These are phyloP conservation scores for Thamnaconus septentrionalis DNA, from an alignment of 2,113 vertebrate species.

Conservation along the genomic window DNA sequence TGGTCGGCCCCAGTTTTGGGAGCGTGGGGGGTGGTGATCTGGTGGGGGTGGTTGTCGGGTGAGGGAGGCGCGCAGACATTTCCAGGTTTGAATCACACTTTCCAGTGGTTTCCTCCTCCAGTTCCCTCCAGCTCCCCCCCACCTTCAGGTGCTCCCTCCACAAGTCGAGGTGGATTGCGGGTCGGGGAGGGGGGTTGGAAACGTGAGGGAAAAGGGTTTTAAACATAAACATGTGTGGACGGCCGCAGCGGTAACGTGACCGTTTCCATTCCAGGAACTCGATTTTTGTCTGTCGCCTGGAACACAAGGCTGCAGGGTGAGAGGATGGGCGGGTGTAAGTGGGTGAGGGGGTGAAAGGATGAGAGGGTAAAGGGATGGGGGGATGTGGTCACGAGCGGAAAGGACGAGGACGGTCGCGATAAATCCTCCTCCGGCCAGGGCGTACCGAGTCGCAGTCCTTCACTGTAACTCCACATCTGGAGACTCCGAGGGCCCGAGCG, in stretches of 20 bases:
- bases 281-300: constrained; percentile 61
- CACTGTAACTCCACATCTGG: neutral
- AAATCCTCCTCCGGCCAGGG: constrained; percentile 8
- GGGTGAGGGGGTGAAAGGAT: neutral
- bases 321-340: constrained; percentile 5
- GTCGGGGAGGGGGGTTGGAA: neutral
- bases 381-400: constrained; percentile 52
- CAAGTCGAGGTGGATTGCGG: neutral
- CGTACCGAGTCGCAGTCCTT: neutral
- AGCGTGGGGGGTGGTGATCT: constrained; percentile 29
- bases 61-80: constrained; percentile 26
- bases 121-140: constrained; percentile 50
- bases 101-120: constrained; percentile 54
- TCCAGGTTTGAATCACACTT: constrained; percentile 66
- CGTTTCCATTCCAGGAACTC: constrained; percentile 66
- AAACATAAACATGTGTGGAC: constrained; percentile 67
- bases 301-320: constrained; percentile 50
- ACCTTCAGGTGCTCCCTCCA: constrained; percentile 47
- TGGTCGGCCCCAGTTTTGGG: constrained; percentile 30
- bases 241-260: constrained; percentile 51
- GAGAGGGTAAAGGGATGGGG: constrained; percentile 6
- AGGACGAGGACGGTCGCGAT: constrained; percentile 29
- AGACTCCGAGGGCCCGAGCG: neutral
- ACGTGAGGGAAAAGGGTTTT: constrained; percentile 50
- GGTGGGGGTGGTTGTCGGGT: neutral